A percentile compares a stretch with the other conserved stretches of the same genome.
Conservation (phyloP, 2,888 invertebrate species). For the Choreutis nemorana region DNA sequence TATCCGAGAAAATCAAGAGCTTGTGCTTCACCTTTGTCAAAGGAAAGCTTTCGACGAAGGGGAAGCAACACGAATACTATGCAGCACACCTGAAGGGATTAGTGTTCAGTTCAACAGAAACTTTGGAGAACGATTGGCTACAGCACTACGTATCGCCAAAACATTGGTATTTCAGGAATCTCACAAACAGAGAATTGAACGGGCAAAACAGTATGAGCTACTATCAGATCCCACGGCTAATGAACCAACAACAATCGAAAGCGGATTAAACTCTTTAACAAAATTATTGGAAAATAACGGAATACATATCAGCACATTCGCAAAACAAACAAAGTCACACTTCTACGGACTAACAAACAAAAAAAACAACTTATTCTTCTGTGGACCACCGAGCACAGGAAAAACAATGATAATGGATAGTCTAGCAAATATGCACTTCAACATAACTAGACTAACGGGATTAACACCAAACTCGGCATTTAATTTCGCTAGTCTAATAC, state of each 20-base stretch:
- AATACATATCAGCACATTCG: not conserved
- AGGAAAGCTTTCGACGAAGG: slow-evolving; percentile 11
- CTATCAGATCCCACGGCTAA: too few species aligned
- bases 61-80: slow-evolving; percentile 10
- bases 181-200: slow-evolving; percentile 6
- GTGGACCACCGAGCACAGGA: slow-evolving; percentile 11
- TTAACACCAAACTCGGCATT: slow-evolving; percentile 13
- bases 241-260: too few species aligned
- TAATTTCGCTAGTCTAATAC: too few species aligned
- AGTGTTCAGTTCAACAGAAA: slow-evolving; percentile 10
- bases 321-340: slow-evolving; percentile 1
- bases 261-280: too few species aligned
- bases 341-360: slow-evolving; percentile 8
- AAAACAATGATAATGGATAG: slow-evolving; percentile 18
- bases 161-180: slow-evolving; percentile 11
- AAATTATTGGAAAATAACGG: not conserved
- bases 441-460: slow-evolving; percentile 15
- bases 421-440: slow-evolving; percentile 14
- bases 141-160: slow-evolving; percentile 10
- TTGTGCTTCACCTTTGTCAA: slow-evolving; percentile 9
- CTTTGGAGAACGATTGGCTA: slow-evolving; percentile 9
- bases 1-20: slow-evolving; percentile 2
- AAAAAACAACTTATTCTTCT: slow-evolving; percentile 13
- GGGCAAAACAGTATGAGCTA: slow-evolving; percentile 4
- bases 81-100: slow-evolving; percentile 12